Conservation (phyloP, 2,888 invertebrate genomes). For the Cheilosia grossa region DNA sequence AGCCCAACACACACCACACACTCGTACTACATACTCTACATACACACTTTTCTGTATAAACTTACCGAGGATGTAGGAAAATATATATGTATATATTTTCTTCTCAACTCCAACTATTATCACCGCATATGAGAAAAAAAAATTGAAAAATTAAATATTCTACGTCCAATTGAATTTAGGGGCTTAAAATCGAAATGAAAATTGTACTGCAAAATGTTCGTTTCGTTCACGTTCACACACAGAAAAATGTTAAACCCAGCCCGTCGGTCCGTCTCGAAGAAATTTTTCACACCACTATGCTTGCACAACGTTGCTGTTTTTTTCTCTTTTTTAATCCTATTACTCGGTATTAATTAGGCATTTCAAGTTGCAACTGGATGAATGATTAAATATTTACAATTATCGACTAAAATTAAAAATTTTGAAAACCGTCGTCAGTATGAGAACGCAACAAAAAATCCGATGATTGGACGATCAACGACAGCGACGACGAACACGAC, state of each 20-base stretch:
- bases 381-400: constrained; percentile 40
- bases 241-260: constrained; percentile 67
- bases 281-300: constrained; percentile 72
- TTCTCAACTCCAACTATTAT: constrained; percentile 65
- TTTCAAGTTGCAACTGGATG: constrained; percentile 44
- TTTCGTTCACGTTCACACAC: constrained; percentile 64
- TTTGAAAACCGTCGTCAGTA: constrained; percentile 47
- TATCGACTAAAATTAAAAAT: constrained; percentile 37
- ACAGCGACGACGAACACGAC: constrained; percentile 38
- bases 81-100: constrained; percentile 61
- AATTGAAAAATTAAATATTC: constrained; percentile 28
- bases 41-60: constrained; percentile 58
- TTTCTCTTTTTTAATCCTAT: constrained; percentile 66
- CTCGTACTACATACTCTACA: constrained; percentile 43
- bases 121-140: constrained; percentile 54
- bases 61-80: constrained; percentile 73
- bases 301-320: constrained; percentile 70
- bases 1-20: constrained; percentile 27
- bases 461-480: constrained; percentile 64
- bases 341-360: constrained; percentile 60
- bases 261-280: constrained; percentile 63
- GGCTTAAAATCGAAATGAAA: constrained; percentile 36
- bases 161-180: constrained; percentile 14
- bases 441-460: constrained; percentile 65
- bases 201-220: constrained; percentile 42